Evolutionary conservation across 2,113 vertebrate species (phyloP), one percentile per base, ranked within the genome.

Genomic region (Tonatia bakeri): DNA sequence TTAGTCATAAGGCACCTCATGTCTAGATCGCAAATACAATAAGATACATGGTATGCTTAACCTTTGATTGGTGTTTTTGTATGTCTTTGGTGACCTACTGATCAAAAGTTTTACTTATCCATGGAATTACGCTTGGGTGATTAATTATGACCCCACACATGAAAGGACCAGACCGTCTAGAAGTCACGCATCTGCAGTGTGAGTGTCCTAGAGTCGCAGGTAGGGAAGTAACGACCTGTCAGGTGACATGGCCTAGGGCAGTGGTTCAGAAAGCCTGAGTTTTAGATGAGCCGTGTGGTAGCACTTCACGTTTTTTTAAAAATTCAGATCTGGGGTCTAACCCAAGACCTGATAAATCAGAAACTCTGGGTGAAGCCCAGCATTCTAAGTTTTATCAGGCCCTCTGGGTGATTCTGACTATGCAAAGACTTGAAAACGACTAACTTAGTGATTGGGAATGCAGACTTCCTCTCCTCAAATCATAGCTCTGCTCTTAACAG

Each of bases 141-240:
- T 47, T 65, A 47, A 81, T 45, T 54, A 38, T 56, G 24, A 89
- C 1, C 20, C 4, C 47, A 45, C 1, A 43, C 8, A 12, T 69
- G 15, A 50, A 50, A 45, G 6, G 50, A 24, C 45, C 9, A 26
- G 5, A 90, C 20, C 20, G 24, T 17, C 6, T 80, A 59, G 86
- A 8, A 79, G 14, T 70, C n/a, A 61, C 6, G 7, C 0, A 1
- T 54, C 13, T 43, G 4, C 20, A 73, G 24, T 3, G 1, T 61
- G 31, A 90, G 45, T 75, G 15, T n/a, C 79, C 4, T 3, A 50
- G 31, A 47, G 73, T 50, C 3, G n/a, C 79, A 75, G 26, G 16
- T 75, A 64, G 22, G 16, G 15, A 87, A 67, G 13, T 17, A n/a
- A 7, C 4, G 10, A 64, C 10, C 8, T 33, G 31, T 20, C 1